Conservation (phyloP, 2,888 invertebrate species). For the Calameuta filiformis region DNA sequence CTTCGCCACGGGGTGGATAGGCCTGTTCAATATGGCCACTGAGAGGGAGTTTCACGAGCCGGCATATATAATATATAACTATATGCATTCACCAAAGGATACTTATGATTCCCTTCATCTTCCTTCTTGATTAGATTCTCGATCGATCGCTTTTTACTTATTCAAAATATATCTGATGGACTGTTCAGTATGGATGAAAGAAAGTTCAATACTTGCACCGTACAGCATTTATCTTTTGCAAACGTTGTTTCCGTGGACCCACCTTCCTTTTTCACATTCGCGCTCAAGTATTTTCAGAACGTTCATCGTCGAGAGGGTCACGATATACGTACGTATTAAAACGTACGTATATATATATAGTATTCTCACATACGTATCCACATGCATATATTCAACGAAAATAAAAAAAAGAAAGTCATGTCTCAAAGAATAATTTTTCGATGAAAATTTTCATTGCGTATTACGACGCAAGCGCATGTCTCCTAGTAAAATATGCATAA, state of each 20-base stretch:
- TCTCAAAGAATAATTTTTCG: neutral
- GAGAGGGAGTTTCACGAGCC: neutral
- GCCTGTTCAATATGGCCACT: neutral
- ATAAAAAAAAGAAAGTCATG: neutral
- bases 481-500: neutral
- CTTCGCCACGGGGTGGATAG: constrained; percentile 24
- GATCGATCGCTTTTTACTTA: neutral
- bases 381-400: neutral
- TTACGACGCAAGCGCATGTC: neutral
- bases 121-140: neutral
- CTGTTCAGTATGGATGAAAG: neutral
- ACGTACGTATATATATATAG: neutral
- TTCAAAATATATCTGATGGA: neutral
- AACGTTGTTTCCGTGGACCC: neutral
- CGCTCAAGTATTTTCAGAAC: constrained; percentile 21
- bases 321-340: neutral
- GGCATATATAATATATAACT: neutral
- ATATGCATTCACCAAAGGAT: neutral
- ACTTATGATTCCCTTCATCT: neutral
- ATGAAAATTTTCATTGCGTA: neutral
- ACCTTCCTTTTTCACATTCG: neutral
- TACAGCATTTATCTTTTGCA: neutral
- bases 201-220: neutral
- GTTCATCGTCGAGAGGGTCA: constrained; percentile 25
- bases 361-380: neutral